phyloP scores from a whole-genome alignment of 2,888 invertebrate genomes.

The Eupeodes latifasciatus region DNA sequence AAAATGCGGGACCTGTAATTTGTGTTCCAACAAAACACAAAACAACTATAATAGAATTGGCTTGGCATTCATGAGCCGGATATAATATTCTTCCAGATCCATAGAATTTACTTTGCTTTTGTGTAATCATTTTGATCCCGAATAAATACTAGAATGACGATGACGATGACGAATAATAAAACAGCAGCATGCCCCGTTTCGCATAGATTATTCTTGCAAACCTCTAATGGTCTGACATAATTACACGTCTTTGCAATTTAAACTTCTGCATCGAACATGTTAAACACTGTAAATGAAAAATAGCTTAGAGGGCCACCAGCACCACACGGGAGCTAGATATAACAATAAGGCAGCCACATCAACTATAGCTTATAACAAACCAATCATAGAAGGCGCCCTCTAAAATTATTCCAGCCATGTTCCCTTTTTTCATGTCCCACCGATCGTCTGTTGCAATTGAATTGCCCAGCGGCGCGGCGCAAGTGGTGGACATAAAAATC shows the following conservation, averaged over 20 bases:
- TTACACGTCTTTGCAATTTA: constrained; percentile 57
- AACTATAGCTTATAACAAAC: constrained; percentile 13
- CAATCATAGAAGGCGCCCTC: constrained; percentile 69
- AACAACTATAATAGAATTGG: constrained; percentile 29
- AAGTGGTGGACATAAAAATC: constrained; percentile 74
- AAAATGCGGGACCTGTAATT: constrained; percentile 54
- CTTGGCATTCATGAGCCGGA: constrained; percentile 44
- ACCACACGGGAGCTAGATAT: constrained; percentile 43
- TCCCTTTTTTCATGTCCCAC: neutral
- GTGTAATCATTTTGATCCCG: constrained; percentile 69
- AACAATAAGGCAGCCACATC: constrained; percentile 33
- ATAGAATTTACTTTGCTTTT: constrained; percentile 44
- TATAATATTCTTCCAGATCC: neutral
- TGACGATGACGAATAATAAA: constrained; percentile 59
- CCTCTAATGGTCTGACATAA: constrained; percentile 68
- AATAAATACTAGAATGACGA: constrained; percentile 65
- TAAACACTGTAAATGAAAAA: constrained; percentile 53
- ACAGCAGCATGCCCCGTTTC: constrained; percentile 16
- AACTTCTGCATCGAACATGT: constrained; percentile 42
- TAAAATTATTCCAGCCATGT: constrained; percentile 36
- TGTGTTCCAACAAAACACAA: constrained; percentile 38
- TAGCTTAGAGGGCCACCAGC: neutral
- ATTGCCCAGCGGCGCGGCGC: constrained; percentile 59
- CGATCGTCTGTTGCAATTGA: constrained; percentile 50
- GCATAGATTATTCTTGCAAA: constrained; percentile 15